Percentiles rank a stretch among this genome's conserved stretches.
phyloP scores from a whole-genome alignment of 2,797 vertebrate genomes.

The Anolis apletophallus region DNA sequence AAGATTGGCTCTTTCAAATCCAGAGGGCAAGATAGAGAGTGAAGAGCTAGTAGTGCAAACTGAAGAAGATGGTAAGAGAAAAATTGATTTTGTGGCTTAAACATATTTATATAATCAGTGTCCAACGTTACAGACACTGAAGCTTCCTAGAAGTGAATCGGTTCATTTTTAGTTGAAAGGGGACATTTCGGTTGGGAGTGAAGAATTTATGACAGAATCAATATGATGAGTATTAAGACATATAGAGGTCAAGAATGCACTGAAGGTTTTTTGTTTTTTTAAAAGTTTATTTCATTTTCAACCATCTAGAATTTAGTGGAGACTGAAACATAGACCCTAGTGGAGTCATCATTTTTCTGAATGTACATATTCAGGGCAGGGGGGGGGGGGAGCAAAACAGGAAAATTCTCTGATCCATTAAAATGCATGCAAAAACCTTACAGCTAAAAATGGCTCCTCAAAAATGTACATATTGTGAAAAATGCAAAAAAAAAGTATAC shows the following conservation, averaged over 20 bases:
- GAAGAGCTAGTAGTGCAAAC: constrained; percentile 96
- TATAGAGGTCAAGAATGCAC: not conserved
- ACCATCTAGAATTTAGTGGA: too few species aligned
- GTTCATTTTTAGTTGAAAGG: not conserved
- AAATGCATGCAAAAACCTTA: not conserved
- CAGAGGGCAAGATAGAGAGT: constrained; percentile 94
- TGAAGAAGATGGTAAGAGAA: constrained; percentile 90
- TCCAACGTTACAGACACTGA: not conserved
- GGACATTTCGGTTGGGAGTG: not conserved
- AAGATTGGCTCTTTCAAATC: constrained; percentile 90
- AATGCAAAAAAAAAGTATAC: not conserved
- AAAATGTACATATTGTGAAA: not conserved
- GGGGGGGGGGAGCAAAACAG: not conserved
- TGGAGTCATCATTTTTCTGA: not conserved
- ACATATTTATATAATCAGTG: not conserved
- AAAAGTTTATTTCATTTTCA: too few species aligned
- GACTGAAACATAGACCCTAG: too few species aligned
- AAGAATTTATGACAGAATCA: not conserved
- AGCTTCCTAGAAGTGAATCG: not conserved
- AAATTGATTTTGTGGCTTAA: not conserved
- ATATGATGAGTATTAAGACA: not conserved
- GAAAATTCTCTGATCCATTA: not conserved
- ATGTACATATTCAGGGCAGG: not conserved
- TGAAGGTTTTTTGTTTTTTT: not conserved
- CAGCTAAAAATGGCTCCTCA: not conserved